Evolutionary conservation across 2,888 invertebrate species (phyloP).

Genomic region (Lasioglossum zephyrum): DNA sequence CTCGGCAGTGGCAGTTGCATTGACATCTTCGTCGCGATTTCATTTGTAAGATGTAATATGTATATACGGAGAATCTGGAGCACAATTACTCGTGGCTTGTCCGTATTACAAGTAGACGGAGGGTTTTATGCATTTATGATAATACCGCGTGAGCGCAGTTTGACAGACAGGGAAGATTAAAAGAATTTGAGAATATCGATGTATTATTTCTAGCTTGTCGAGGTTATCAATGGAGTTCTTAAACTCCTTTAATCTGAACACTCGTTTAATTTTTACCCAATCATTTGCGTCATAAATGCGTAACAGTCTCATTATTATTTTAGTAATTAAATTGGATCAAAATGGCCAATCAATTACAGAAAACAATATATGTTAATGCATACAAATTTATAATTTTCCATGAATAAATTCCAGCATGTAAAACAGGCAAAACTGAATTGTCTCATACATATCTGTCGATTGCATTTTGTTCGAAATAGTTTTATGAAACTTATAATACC

Average conservation of each 20-base stretch:
- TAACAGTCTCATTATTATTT: neutral
- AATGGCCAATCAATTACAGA: neutral
- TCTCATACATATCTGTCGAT: neutral
- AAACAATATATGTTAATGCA: neutral
- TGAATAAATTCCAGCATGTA: neutral
- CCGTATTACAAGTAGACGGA: neutral
- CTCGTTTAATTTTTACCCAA: neutral
- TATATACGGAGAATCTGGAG: neutral
- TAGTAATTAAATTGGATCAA: neutral
- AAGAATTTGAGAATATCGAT: neutral
- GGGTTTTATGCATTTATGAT: neutral
- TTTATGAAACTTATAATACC: neutral
- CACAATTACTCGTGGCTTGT: neutral
- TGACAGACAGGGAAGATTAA: neutral
- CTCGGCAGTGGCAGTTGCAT: neutral
- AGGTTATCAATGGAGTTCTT: neutral
- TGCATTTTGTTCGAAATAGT: neutral
- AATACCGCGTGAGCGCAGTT: too few relatives aligned
- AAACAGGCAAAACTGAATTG: neutral
- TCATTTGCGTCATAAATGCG: neutral
- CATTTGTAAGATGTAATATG: constrained; percentile 9
- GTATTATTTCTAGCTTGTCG: neutral
- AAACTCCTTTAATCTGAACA: too few relatives aligned
- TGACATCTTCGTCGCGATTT: neutral
- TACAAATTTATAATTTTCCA: neutral